Evolutionary conservation across 2,113 vertebrate species (phyloP).

Genomic region (Panthera uncia): DNA sequence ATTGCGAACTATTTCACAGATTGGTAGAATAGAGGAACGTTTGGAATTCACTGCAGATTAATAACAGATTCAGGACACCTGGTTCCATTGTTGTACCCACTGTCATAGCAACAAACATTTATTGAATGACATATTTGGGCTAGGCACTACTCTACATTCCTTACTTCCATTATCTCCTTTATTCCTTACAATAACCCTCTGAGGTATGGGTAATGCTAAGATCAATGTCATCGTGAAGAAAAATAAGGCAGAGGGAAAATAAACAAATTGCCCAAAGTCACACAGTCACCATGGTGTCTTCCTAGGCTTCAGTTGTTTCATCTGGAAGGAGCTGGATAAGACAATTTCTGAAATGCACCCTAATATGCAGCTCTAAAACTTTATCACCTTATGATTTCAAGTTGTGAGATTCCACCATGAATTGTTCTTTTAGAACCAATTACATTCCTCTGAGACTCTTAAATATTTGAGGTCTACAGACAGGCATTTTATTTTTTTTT

Average conservation of each 20-base stretch:
- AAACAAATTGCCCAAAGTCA: background rate
- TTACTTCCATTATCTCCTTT: background rate
- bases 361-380: background rate
- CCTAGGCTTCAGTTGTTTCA: background rate
- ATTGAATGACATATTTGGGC: background rate
- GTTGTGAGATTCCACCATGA: background rate
- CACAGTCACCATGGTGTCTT: background rate
- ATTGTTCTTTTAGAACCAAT: background rate
- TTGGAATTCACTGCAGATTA: background rate
- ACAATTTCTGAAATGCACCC: background rate
- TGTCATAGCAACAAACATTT: background rate
- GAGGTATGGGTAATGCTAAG: background rate
- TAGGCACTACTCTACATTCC: background rate
- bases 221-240: slow-evolving; percentile 9
- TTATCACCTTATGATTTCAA: background rate
- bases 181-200: background rate
- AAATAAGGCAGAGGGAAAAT: slow-evolving; percentile 6
- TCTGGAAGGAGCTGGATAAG: background rate
- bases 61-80: background rate
- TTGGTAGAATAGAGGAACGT: background rate
- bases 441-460: background rate
- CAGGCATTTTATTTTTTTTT: no score
- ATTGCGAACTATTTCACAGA: background rate
- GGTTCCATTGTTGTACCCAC: background rate
- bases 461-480: background rate